Percentiles rank a stretch among this genome's conserved stretches.
Evolutionary conservation across 1,140 invertebrate genomes (phyloP).

Genomic region (Diorhabda sublineata): DNA sequence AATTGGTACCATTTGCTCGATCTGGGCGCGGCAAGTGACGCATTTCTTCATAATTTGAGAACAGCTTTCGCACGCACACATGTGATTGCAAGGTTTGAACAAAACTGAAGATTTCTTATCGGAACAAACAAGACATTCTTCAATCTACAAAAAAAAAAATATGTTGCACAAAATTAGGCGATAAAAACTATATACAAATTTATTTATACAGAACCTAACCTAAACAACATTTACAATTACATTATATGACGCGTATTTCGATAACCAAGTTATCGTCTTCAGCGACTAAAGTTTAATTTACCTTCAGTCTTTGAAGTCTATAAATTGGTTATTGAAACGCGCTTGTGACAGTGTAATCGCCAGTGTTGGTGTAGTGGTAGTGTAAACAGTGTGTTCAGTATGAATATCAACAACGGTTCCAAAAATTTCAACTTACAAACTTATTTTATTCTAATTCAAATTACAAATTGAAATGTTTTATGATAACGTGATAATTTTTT

Average conservation of each 20-base stretch:
- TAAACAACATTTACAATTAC: too few species aligned
- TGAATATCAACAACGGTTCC: too few species aligned
- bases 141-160: conserved; percentile 62
- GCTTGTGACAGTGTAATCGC: too few species aligned
- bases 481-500: neutral
- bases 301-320: too few species aligned
- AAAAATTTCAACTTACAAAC: too few species aligned
- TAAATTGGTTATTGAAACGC: too few species aligned
- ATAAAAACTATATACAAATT: conserved; percentile 20
- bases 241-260: too few species aligned
- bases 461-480: neutral
- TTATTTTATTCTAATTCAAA: too few species aligned
- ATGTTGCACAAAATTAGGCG: neutral
- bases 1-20: conserved; percentile 71
- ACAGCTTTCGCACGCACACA: conserved; percentile 90
- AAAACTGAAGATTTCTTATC: conserved; percentile 87
- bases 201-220: neutral
- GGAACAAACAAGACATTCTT: conserved; percentile 94
- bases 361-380: too few species aligned
- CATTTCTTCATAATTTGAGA: conserved; percentile 95
- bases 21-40: conserved; percentile 85
- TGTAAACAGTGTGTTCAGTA: too few species aligned
- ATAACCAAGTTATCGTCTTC: too few species aligned
- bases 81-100: conserved; percentile 92
- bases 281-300: too few species aligned